Evolutionary conservation across 2,888 invertebrate genomes (phyloP).

Genomic region (Nymphalis polychloros): DNA sequence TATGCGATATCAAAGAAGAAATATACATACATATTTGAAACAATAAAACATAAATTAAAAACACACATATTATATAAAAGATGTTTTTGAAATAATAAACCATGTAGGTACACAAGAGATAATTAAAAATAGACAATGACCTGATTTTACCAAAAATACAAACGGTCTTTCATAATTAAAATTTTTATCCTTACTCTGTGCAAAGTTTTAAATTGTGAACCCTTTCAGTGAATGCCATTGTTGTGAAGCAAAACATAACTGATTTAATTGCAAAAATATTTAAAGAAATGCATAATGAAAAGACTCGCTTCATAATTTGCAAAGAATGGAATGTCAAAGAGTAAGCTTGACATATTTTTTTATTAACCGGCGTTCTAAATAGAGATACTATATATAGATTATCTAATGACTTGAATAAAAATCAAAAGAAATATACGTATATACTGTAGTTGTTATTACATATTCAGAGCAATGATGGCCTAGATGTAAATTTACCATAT

Average conservation of each 20-base stretch:
- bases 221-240: conserved; percentile 30
- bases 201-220: conserved; percentile 38
- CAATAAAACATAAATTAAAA: not conserved
- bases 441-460: no score
- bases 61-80: not conserved
- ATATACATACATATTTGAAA: no score
- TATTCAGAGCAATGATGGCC: no score
- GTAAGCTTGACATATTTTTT: not conserved
- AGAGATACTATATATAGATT: no score
- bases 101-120: conserved; percentile 18
- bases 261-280: conserved; percentile 20
- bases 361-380: not conserved
- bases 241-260: conserved; percentile 22
- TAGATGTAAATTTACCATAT: no score
- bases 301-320: conserved; percentile 6
- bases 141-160: conserved; percentile 26
- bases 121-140: conserved; percentile 31
- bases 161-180: conserved; percentile 38
- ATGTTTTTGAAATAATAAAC: not conserved
- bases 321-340: conserved; percentile 3
- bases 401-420: no score
- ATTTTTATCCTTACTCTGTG: conserved; percentile 39
- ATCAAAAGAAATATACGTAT: no score
- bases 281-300: conserved; percentile 13
- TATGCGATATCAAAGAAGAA: no score